Percentiles rank a stretch among this genome's conserved stretches.
Evolutionary conservation across 2,888 invertebrate genomes (phyloP).

Genomic region (Quadroppia sp.): DNA sequence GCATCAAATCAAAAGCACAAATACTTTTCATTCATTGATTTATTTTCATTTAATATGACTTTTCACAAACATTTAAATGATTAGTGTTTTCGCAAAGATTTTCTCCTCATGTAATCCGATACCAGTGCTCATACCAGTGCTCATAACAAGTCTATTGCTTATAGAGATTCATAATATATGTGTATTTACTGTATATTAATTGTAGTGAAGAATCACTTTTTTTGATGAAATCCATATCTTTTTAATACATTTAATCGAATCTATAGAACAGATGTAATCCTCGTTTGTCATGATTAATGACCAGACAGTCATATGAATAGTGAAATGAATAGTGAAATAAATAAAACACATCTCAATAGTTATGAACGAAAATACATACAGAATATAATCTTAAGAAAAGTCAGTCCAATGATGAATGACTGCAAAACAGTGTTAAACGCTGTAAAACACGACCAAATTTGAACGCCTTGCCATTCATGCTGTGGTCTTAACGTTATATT

Average conservation of each 20-base stretch:
- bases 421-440: background rate
- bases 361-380: background rate
- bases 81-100: constrained; percentile 4
- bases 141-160: background rate
- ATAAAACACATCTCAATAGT: background rate
- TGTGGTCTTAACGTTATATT: background rate
- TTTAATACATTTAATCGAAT: background rate
- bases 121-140: background rate
- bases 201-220: background rate
- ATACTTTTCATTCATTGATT: background rate
- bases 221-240: constrained; percentile 26
- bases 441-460: background rate
- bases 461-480: constrained; percentile 12
- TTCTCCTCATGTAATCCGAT: background rate
- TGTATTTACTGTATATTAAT: background rate
- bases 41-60: background rate
- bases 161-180: background rate
- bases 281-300: constrained; percentile 28
- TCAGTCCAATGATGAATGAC: constrained; percentile 18
- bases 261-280: background rate
- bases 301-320: background rate
- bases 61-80: constrained; percentile 6
- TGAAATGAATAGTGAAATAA: background rate
- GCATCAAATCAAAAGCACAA: background rate
- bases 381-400: background rate